Evolutionary conservation across 1,140 invertebrate species (phyloP).

Genomic region (Drosophila pruinosa): DNA sequence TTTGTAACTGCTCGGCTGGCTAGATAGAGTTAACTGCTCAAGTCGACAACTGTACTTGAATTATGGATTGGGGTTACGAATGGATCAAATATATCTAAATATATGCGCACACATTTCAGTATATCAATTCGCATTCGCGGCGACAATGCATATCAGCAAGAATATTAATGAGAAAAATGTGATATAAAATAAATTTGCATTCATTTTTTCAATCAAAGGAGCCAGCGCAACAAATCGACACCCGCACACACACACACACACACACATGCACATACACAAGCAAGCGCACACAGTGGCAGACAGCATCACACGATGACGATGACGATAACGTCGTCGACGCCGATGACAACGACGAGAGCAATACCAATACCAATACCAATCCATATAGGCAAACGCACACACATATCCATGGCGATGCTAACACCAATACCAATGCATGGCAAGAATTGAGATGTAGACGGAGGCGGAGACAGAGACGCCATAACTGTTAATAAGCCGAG

Average conservation of each 20-base stretch:
- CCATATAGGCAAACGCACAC: background rate
- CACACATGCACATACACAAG: background rate
- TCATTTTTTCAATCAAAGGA: constrained; percentile 68
- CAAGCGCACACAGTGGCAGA: background rate
- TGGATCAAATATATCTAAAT: constrained; percentile 21
- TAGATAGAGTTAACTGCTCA: constrained; percentile 4
- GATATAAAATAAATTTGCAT: constrained; percentile 77
- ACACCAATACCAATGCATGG: constrained; percentile 6
- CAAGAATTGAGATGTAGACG: background rate
- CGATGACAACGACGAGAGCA: background rate
- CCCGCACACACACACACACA: constrained; percentile 6
- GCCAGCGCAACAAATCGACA: constrained; percentile 11
- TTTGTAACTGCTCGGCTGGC: background rate
- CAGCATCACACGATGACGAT: constrained; percentile 13
- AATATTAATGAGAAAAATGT: constrained; percentile 74
- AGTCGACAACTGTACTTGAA: constrained; percentile 42
- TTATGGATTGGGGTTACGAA: constrained; percentile 37
- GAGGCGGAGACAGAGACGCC: constrained; percentile 31
- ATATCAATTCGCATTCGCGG: constrained; percentile 23
- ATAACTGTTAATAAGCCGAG: constrained; percentile 69
- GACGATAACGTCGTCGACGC: constrained; percentile 1
- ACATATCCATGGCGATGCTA: background rate
- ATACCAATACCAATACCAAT: background rate
- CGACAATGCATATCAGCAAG: constrained; percentile 39
- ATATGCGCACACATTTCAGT: constrained; percentile 50